These are phyloP conservation scores for Hydrolagus affinis DNA, from an alignment of 2,113 vertebrate species.

Conservation along the genomic window DNA sequence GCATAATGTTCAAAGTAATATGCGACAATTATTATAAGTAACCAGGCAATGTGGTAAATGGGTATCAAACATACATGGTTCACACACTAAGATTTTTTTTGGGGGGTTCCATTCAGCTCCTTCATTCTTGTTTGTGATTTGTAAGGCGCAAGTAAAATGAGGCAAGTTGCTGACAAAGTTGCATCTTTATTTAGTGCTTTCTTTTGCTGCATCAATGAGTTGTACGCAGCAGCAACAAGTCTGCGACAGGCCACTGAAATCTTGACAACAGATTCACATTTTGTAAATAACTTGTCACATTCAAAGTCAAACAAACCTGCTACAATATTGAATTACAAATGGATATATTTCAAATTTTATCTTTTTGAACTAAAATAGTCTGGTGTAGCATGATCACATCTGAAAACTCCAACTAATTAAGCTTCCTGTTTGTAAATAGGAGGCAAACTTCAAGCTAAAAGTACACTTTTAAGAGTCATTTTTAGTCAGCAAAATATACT, in stretches of 20 bases:
- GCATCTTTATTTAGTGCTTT: constrained; percentile 14
- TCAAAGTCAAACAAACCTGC: background rate
- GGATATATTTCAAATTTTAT: background rate
- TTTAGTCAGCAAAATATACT: too few species aligned
- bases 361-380: background rate
- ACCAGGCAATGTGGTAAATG: too few species aligned
- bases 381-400: background rate
- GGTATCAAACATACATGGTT: too few species aligned
- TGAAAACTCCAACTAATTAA: background rate
- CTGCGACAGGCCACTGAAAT: too few species aligned
- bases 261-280: background rate
- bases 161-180: background rate
- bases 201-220: background rate
- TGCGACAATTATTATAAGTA: too few species aligned
- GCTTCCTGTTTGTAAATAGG: background rate
- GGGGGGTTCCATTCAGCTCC: too few species aligned
- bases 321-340: background rate
- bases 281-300: background rate
- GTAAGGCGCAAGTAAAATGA: background rate
- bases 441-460: background rate
- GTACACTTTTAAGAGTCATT: background rate
- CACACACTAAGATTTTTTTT: too few species aligned
- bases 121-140: too few species aligned
- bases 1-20: too few species aligned
- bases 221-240: background rate